Percentiles rank a stretch among this genome's conserved stretches.
These are phyloP conservation scores for Ruditapes philippinarum DNA, from an alignment of 1,140 invertebrate species.

Conservation along the genomic window DNA sequence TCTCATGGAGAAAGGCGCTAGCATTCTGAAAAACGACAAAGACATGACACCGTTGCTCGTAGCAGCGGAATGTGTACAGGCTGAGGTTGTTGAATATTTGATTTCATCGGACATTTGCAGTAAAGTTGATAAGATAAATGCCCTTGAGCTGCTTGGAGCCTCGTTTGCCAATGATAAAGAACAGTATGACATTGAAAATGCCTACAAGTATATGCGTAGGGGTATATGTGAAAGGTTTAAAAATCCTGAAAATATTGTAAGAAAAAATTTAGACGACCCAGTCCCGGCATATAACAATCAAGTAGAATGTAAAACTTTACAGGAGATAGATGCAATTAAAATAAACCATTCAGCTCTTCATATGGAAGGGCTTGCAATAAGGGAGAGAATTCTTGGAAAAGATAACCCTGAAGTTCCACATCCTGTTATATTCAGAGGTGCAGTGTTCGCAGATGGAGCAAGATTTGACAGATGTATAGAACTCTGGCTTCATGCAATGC, in stretches of 20 bases:
- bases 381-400: conserved; percentile 84
- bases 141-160: conserved; percentile 84
- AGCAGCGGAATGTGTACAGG: conserved; percentile 82
- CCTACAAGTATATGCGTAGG: conserved; percentile 80
- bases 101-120: conserved; percentile 77
- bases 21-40: conserved; percentile 80
- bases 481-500: conserved; percentile 85
- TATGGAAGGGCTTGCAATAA: conserved; percentile 84
- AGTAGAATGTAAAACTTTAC: conserved; percentile 91
- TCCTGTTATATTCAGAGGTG: conserved; percentile 84
- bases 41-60: conserved; percentile 83
- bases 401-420: conserved; percentile 84
- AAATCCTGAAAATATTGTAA: conserved; percentile 74
- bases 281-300: conserved; percentile 95
- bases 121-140: conserved; percentile 79
- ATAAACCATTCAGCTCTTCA: conserved; percentile 78
- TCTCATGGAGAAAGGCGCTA: conserved; percentile 78
- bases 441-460: conserved; percentile 91
- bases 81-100: conserved; percentile 82
- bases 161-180: conserved; percentile 85
- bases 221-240: conserved; percentile 90
- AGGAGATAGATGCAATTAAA: conserved; percentile 79
- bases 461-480: conserved; percentile 89
- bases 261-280: conserved; percentile 86
- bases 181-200: conserved; percentile 82